These are phyloP conservation scores for Poicephalus meyeri DNA, from an alignment of 2,113 vertebrate genomes.

Conservation along the genomic window DNA sequence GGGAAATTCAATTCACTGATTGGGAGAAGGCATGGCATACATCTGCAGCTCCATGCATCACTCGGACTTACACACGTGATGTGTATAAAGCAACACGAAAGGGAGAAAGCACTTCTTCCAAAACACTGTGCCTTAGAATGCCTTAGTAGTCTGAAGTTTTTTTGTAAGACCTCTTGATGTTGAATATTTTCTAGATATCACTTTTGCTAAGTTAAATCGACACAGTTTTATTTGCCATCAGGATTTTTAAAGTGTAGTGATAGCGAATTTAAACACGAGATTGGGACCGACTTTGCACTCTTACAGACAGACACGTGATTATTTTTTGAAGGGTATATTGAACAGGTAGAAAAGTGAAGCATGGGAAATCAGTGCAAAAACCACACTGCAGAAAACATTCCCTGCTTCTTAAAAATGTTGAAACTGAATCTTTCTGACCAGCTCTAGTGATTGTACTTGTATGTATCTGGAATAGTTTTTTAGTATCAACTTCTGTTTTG, in stretches of 20 bases:
- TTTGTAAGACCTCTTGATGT: slow-evolving; percentile 67
- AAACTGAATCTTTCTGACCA: slow-evolving; percentile 55
- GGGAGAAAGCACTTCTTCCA: slow-evolving; percentile 72
- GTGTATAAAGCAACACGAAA: slow-evolving; percentile 28
- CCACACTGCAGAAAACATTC: background rate
- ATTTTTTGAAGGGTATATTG: slow-evolving; percentile 46
- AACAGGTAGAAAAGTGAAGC: slow-evolving; percentile 15
- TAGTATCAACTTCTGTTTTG: slow-evolving; percentile 73
- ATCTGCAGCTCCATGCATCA: background rate
- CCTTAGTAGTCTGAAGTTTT: slow-evolving; percentile 68
- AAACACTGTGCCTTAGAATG: slow-evolving; percentile 85
- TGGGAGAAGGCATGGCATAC: slow-evolving; percentile 5
- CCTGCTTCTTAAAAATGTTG: background rate
- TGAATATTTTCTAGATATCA: slow-evolving; percentile 75
- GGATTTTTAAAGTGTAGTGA: slow-evolving; percentile 66
- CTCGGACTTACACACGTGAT: background rate
- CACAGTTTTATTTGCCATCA: slow-evolving; percentile 63
- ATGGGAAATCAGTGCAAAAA: background rate
- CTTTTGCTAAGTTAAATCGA: slow-evolving; percentile 74
- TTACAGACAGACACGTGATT: slow-evolving; percentile 6
- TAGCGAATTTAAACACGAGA: slow-evolving; percentile 60
- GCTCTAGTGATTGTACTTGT: slow-evolving; percentile 63
- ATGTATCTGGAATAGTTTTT: slow-evolving; percentile 75
- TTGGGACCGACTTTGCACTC: slow-evolving; percentile 73
- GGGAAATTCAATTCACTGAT: background rate